phyloP scores from a whole-genome alignment of 2,888 invertebrate species.

The Synanthedon tipuliformis region DNA sequence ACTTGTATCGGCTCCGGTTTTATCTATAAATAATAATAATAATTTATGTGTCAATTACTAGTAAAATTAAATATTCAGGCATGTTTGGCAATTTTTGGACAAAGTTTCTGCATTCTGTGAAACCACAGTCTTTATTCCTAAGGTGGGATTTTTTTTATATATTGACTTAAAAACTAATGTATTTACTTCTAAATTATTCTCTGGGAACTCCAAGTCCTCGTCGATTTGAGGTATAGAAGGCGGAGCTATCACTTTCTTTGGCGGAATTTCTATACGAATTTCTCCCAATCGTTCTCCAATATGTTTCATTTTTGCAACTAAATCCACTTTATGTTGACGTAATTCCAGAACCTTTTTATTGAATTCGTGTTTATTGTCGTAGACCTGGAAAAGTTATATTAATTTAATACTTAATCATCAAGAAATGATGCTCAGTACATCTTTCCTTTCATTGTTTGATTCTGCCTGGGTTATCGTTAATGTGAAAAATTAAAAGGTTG shows the following conservation, averaged over 20 bases:
- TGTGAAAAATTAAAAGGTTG: not conserved
- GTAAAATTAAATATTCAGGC: no score
- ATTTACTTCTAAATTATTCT: constrained; percentile 64
- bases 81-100: no score
- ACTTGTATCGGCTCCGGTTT: constrained; percentile 27
- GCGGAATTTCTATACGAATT: constrained; percentile 73
- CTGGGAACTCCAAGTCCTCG: constrained; percentile 69
- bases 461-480: not conserved
- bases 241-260: constrained; percentile 42
- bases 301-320: constrained; percentile 35
- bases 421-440: no score
- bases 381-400: constrained; percentile 28
- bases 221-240: constrained; percentile 61
- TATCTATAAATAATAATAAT: constrained; percentile 19
- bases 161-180: not conserved
- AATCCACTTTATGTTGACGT: constrained; percentile 40
- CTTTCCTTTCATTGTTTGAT: no score
- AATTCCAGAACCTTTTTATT: constrained; percentile 48
- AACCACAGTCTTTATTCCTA: no score
- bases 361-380: constrained; percentile 47
- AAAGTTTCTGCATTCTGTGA: no score
- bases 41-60: no score
- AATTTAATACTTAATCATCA: not conserved
- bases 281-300: constrained; percentile 54
- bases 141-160: no score